phyloP scores from a whole-genome alignment of 2,113 vertebrate genomes.

The Serilophus lunatus region DNA sequence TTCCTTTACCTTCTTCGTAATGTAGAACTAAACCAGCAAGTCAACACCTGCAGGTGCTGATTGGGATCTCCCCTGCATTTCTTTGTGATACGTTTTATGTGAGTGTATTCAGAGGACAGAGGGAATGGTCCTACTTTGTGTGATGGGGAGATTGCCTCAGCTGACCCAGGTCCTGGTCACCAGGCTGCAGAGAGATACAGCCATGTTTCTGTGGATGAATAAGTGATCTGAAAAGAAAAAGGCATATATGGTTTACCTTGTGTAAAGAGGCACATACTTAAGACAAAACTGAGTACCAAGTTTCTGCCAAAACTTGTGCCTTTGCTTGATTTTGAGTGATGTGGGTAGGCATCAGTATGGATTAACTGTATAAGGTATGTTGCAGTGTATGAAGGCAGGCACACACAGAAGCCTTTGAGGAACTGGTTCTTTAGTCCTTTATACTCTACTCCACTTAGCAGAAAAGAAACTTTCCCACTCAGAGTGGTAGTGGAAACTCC shows the following conservation, averaged over 20 bases:
- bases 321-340: not conserved
- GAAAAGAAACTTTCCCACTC: not conserved
- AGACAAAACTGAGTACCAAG: not conserved
- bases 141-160: not conserved
- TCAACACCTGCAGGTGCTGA: too few relatives aligned
- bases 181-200: not conserved
- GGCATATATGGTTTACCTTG: rapidly evolving
- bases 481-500: not conserved
- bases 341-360: not conserved
- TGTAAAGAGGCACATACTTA: not conserved
- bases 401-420: not conserved
- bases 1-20: not conserved
- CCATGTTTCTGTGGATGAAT: not conserved
- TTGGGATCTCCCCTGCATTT: not conserved
- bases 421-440: not conserved
- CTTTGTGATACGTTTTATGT: not conserved
- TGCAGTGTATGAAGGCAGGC: not conserved
- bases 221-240: not conserved
- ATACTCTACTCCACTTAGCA: not conserved
- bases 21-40: not conserved
- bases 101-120: not conserved
- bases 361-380: not conserved
- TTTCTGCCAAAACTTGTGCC: not conserved
- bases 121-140: not conserved
- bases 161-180: not conserved